Base-by-base conservation (phyloP, 2,113 vertebrate species). In the Craseonycteris thonglongyai region DNA sequence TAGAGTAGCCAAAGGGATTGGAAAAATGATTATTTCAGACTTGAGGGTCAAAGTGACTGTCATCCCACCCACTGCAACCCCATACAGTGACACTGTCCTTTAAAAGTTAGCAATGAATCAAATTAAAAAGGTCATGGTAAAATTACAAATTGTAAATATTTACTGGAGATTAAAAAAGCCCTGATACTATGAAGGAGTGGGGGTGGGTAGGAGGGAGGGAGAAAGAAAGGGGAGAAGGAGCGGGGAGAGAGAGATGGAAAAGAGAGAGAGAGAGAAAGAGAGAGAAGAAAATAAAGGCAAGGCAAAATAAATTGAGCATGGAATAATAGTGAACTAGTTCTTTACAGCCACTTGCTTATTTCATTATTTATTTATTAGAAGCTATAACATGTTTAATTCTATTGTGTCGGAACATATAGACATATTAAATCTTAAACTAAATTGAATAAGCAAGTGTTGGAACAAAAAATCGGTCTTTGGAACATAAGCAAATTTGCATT, bases 301-400 rank as follows among this genome's bases (percentile, higher is more conserved):
- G 22, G 40, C 42, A 15, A 76, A 68, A 51, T 72, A 28, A 33
- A 2, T n/a, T 93, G 65, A 81, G 7, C 5, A 28, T 81, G 42
- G 24, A 10, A 75, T 54, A 51, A 16, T 19, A 88, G 54, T 51
- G 59, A 82, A 1, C 9, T 49, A 91, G 49, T 85, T 79, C 16
- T 2, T 88, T 12, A 78, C 35, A 63, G 30, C 33, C 30, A 88
- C 54, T 22, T 76, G 5, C 11, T 18, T 65, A 58, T 14, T 51
- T 88, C 54, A 76, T 28, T 72, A 65, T 51, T 90, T 80, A 65
- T 45, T 72, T 91, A 21, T 76, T 86, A 75, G 28, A 88, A 78
- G n/a, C 42, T 1, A 81, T 15, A n/a, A 16, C 4, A 45, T 28
- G 7, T n/a, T 68, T 19, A 35, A 47, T 30, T 63, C 7, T 38